Base-by-base conservation (phyloP, 2,888 invertebrate genomes). In the Cephonodes hylas region DNA sequence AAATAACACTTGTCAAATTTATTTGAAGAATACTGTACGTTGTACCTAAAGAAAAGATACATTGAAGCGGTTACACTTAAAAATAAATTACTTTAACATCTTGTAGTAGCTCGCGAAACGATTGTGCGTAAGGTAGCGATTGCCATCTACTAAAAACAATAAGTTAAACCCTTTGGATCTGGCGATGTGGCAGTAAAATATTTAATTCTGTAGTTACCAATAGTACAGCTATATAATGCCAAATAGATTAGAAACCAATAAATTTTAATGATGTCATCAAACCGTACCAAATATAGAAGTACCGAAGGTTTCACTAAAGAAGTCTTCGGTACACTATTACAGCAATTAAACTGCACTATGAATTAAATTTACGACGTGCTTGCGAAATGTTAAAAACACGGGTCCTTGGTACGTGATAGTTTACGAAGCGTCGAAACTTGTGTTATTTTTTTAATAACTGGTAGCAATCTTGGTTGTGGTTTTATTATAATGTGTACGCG, bases 281-380 rank as follows among this genome's bases (percentile, higher is more conserved):
- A 27, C 8, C n/a, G n/a, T n/a, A 46, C n/a, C 27, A 70, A 65
- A 66, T 65, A 64, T 48, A 44, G 44, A 58, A 61, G 63, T 48
- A 58, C 31, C 56, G 10, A 45, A 10, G 58, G 42, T n/a, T 31
- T 68, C 63, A 67, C 71, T 70, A 62, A 69, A 68, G 65, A 58
- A 57, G 38, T 65, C 61, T 60, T 56, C 60, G 60, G 61, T 66
- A 63, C 59, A 60, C 69, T 68, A 77, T 74, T 71, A 76, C 22
- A 68, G 68, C 66, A 73, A 75, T 75, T 75, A 75, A 74, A 67
- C 56, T 66, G 48, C 60, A 65, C 64, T 66, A 66, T 67, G 62
- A 62, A 57, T 59, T 59, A 38, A 22, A 42, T 42, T 64, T 68
- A 65, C 62, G 61, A 66, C 63, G 63, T 64, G 23, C 63, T 75